Evolutionary conservation across 2,113 vertebrate genomes (phyloP).

Genomic region (Edolisoma coerulescens): DNA sequence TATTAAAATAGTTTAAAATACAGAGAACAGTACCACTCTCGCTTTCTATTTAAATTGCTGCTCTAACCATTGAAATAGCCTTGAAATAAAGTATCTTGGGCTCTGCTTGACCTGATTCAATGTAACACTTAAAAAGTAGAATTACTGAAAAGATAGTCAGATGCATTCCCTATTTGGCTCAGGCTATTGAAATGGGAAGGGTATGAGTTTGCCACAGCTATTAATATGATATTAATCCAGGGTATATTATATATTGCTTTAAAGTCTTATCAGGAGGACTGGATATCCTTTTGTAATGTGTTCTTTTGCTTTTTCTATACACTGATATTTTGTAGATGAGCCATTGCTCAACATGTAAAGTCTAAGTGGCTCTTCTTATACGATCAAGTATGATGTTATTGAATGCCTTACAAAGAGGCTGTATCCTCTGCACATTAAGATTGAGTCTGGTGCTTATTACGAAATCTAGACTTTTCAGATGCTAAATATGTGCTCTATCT

Average conservation of each 20-base stretch:
- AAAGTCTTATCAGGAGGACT: constrained; percentile 58
- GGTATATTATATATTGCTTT: constrained; percentile 56
- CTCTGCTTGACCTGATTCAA: constrained; percentile 55
- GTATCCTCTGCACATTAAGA: constrained; percentile 68
- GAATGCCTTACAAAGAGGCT: constrained; percentile 54
- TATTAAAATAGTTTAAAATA: constrained; percentile 60
- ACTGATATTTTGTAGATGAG: constrained; percentile 64
- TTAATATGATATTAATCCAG: constrained; percentile 66
- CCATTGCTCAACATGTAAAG: constrained; percentile 61
- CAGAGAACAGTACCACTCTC: not conserved
- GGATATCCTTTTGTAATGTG: constrained; percentile 58
- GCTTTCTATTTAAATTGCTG: constrained; percentile 36
- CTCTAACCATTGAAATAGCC: constrained; percentile 45
- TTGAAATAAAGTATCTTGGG: constrained; percentile 62
- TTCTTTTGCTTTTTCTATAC: constrained; percentile 56
- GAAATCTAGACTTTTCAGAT: constrained; percentile 68
- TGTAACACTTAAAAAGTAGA: constrained; percentile 53
- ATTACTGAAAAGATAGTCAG: constrained; percentile 52
- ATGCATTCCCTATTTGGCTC: constrained; percentile 53
- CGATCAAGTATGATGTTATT: constrained; percentile 58
- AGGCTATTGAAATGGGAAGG: constrained; percentile 49
- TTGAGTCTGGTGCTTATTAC: constrained; percentile 63
- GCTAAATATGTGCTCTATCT: constrained; percentile 46
- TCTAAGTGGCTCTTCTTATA: constrained; percentile 65
- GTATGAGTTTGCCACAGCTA: constrained; percentile 54